A percentile compares a stretch with the other conserved stretches of the same genome.
phyloP scores from a whole-genome alignment of 2,888 invertebrate genomes.

The Harmothoe impar region DNA sequence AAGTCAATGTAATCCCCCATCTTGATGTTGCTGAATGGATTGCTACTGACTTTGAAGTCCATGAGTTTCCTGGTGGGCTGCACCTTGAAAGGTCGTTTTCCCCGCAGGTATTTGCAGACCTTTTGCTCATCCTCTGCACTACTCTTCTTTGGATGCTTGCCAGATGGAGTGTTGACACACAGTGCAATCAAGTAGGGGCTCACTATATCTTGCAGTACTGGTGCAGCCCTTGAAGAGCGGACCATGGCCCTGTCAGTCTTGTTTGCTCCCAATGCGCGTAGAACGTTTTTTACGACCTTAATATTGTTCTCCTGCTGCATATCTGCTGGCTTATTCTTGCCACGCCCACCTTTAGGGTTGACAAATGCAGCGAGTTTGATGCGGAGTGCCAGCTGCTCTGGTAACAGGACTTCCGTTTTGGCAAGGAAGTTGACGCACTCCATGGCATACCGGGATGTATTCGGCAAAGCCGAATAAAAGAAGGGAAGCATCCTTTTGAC shows the following conservation, averaged over 20 bases:
- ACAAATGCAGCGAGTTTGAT: background rate
- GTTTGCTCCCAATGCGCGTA: background rate
- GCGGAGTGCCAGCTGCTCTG: background rate
- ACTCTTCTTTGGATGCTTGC: too few relatives aligned
- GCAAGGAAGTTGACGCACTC: background rate
- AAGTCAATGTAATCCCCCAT: too few relatives aligned
- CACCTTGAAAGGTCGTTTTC: too few relatives aligned
- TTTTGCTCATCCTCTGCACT: too few relatives aligned
- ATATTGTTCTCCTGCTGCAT: conserved; percentile 51
- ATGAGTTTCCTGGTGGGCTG: too few relatives aligned
- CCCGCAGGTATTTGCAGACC: too few relatives aligned
- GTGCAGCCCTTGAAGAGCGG: background rate
- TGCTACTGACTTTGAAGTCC: too few relatives aligned
- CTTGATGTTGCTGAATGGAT: too few relatives aligned
- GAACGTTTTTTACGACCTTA: background rate
- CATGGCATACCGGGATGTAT: background rate
- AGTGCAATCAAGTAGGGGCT: too few relatives aligned
- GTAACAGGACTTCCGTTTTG: conserved; percentile 18
- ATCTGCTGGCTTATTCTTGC: conserved; percentile 43
- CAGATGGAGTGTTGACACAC: too few relatives aligned
- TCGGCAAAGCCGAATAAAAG: background rate
- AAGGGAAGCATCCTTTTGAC: background rate
- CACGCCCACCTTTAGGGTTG: background rate
- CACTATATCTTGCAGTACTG: background rate
- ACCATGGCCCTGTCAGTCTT: conserved; percentile 17